Base-by-base conservation (phyloP, 2,113 vertebrate species). In the Alligator sinensis region DNA sequence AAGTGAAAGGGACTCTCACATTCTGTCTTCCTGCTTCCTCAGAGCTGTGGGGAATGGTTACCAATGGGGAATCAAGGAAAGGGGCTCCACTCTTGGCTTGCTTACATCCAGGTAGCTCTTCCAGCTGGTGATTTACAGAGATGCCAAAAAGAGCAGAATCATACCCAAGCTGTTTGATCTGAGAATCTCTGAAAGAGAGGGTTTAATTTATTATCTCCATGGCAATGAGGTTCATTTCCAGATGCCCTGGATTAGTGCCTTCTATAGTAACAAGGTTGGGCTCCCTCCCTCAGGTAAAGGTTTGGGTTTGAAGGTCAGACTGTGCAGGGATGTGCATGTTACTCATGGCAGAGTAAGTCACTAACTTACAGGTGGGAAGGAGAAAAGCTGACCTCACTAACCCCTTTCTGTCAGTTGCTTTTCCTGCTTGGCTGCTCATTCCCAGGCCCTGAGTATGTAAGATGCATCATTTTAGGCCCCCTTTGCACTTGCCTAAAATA, bases 21-120 rank as follows among this genome's bases (percentile, higher is more conserved):
- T 85, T 84, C 79, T 64, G 74, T 58, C 28, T n/a, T n/a, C 64
- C 25, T 25, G 63, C n/a, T n/a, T 19, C 57, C 28, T 3, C 14
- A 0, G 0, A 18, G 25, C 13, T 1, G 14, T 2, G 1, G 3
- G 75, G 77, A 30, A 38, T 17, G 64, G 15, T 63, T 57, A 6
- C 24, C 5, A 1, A 0, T 34, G 11, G 11, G 24, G 55, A 68
- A 68, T 59, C 2, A 1, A 38, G 85, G 77, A n/a, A 38, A 92
- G 58, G 80, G 76, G 76, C 86, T 70, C 86, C 21, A 17, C 34
- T 63, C 6, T 8, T 28, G 47, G 0, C 88, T 91, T 1, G 11
- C 84, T 68, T n/a, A 68, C 28, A 14, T 15, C 64, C 28, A 34
- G 5, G 18, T 19, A 17, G 34, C 11, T 70, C 16, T 10, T 18